These are phyloP conservation scores for Astropecten irregularis DNA, from an alignment of 53 echinoderm and acorn worm species.

Conservation along the genomic window DNA sequence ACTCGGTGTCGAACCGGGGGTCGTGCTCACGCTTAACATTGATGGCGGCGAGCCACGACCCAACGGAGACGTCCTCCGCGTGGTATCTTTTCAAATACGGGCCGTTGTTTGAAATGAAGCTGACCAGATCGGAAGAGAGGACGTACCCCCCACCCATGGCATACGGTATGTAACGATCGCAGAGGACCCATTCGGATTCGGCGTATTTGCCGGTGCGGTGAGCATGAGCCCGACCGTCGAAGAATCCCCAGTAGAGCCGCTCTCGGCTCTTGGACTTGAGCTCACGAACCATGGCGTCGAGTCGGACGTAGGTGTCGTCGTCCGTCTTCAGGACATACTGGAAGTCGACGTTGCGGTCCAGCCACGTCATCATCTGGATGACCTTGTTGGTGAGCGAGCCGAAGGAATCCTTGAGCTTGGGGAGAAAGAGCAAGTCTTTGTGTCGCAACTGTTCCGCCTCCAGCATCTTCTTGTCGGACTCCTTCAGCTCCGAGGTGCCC, in stretches of 20 bases:
- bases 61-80: slow-evolving; percentile 90
- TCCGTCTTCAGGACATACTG: slow-evolving; percentile 91
- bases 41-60: slow-evolving; percentile 86
- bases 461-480: slow-evolving; percentile 62
- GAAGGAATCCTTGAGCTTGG: slow-evolving; percentile 76
- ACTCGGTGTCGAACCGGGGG: slow-evolving; percentile 94
- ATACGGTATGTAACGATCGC: slow-evolving; percentile 92
- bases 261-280: slow-evolving; percentile 74
- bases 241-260: slow-evolving; percentile 96
- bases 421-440: slow-evolving; percentile 76
- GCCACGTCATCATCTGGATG: slow-evolving; percentile 87
- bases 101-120: slow-evolving; percentile 79
- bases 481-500: slow-evolving; percentile 70
- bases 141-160: slow-evolving; percentile 95
- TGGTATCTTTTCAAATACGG: slow-evolving; percentile 80
- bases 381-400: slow-evolving; percentile 83
- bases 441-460: slow-evolving; percentile 74
- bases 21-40: slow-evolving; percentile 92
- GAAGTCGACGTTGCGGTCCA: slow-evolving; percentile 86
- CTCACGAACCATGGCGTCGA: slow-evolving; percentile 79
- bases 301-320: slow-evolving; percentile 86
- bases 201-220: slow-evolving; percentile 85
- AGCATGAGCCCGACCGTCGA: slow-evolving; percentile 90
- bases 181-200: slow-evolving; percentile 86
- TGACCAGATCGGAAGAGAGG: slow-evolving; percentile 82